Conservation (phyloP, 2,888 invertebrate genomes). For the Chydorus sphaericus region DNA sequence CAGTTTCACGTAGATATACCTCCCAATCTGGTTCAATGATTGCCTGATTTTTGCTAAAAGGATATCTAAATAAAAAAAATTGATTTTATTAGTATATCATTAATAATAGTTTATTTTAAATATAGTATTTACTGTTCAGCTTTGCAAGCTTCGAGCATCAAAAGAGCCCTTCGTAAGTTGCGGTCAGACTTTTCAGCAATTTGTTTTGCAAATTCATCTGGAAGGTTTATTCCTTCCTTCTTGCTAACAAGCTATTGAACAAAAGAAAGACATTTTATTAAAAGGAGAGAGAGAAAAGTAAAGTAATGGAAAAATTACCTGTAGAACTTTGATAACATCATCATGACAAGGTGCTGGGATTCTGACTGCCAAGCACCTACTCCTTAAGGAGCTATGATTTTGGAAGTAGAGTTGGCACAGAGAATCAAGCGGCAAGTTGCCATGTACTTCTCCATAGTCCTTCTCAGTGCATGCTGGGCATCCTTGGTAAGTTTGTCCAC, state of each 20-base stretch:
- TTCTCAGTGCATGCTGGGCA: constrained; percentile 91
- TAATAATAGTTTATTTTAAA: not conserved
- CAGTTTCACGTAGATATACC: constrained; percentile 68
- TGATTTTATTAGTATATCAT: not conserved
- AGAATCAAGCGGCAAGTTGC: constrained; percentile 85
- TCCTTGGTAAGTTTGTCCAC: constrained; percentile 90
- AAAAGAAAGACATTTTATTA: constrained; percentile 16
- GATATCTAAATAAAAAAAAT: constrained; percentile 40
- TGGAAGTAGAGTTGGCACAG: constrained; percentile 84
- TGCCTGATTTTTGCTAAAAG: constrained; percentile 60
- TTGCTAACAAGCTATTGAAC: constrained; percentile 46
- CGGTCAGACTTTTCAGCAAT: constrained; percentile 67
- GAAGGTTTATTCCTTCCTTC: constrained; percentile 65
- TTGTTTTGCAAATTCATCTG: constrained; percentile 54
- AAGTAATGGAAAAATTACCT: constrained; percentile 22
- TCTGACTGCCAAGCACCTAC: constrained; percentile 81
- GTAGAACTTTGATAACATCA: constrained; percentile 52
- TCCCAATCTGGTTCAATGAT: constrained; percentile 89
- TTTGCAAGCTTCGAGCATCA: constrained; percentile 87
- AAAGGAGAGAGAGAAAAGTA: not conserved
- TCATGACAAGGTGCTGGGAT: constrained; percentile 71
- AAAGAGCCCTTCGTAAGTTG: constrained; percentile 77
- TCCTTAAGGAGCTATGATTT: constrained; percentile 95
- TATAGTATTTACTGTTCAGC: constrained; percentile 51
- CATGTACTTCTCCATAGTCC: constrained; percentile 99